Evolutionary conservation across 92 coral and sea anemone species (phyloP).

Genomic region (Muricea muricata): DNA sequence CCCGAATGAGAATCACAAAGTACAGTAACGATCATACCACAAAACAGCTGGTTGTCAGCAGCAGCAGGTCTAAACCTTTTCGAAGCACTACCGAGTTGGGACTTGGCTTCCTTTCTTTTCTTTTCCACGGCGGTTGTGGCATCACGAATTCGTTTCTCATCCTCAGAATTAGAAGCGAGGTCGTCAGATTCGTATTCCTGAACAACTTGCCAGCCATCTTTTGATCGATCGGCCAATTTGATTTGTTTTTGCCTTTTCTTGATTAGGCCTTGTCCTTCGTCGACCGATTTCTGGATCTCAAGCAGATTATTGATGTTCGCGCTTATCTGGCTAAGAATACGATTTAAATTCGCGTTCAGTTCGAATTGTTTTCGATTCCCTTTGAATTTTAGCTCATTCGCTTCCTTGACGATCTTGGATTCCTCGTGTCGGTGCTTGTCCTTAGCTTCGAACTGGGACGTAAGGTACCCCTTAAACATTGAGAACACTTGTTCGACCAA

Average conservation of each 20-base stretch:
- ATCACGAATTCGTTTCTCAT: slow-evolving; percentile 19
- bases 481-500: slow-evolving; percentile 51
- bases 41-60: slow-evolving; percentile 36
- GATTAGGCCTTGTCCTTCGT: slow-evolving; percentile 45
- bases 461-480: slow-evolving; percentile 52
- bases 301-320: slow-evolving; percentile 20
- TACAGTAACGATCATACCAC: slow-evolving; percentile 22
- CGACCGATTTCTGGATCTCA: slow-evolving; percentile 4
- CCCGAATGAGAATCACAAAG: slow-evolving; percentile 9
- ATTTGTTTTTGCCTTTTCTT: slow-evolving; percentile 54
- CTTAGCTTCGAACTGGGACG: slow-evolving; percentile 48
- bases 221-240: slow-evolving; percentile 51
- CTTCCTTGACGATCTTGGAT: slow-evolving; percentile 44
- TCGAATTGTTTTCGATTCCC: slow-evolving; percentile 43
- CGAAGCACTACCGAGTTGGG: not conserved
- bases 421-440: slow-evolving; percentile 43
- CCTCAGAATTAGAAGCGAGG: slow-evolving; percentile 41
- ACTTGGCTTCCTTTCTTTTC: slow-evolving; percentile 35
- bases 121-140: slow-evolving; percentile 13
- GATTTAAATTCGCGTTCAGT: slow-evolving; percentile 28
- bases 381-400: slow-evolving; percentile 43
- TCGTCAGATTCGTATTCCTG: slow-evolving; percentile 53
- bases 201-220: slow-evolving; percentile 58
- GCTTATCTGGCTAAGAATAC: slow-evolving; percentile 14
- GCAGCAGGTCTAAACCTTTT: slow-evolving; percentile 11